A percentile compares a stretch with the other conserved stretches of the same genome.
Evolutionary conservation across 2,113 vertebrate genomes (phyloP).

Genomic region (Pongo abelii): DNA sequence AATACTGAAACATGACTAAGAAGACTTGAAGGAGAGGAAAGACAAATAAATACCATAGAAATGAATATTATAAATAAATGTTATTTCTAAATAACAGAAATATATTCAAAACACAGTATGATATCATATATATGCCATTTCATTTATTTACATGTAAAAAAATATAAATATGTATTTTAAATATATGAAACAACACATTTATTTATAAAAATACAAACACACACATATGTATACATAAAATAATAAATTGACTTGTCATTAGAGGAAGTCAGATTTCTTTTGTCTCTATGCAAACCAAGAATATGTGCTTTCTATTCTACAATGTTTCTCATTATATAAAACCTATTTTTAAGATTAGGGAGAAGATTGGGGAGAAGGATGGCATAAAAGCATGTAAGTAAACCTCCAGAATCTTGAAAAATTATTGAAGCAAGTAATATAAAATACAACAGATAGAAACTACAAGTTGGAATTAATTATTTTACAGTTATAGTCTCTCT

Average conservation of each 20-base stretch:
- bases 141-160: not conserved
- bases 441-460: not conserved
- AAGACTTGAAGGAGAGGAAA: not conserved
- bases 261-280: not conserved
- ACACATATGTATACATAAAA: not conserved
- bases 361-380: not conserved
- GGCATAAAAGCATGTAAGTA: not conserved
- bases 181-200: not conserved
- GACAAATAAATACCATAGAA: not conserved
- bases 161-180: not conserved
- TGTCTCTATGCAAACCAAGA: not conserved
- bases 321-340: constrained; percentile 12
- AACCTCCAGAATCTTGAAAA: not conserved
- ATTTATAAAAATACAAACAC: not conserved
- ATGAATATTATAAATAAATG: not conserved
- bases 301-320: not conserved
- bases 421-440: not conserved
- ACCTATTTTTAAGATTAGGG: not conserved
- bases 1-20: not conserved
- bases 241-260: not conserved
- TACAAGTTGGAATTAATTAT: not conserved
- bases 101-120: not conserved
- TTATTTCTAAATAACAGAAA: not conserved
- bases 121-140: not conserved
- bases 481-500: not conserved